Evolutionary conservation across 2,888 invertebrate genomes (phyloP).

Genomic region (Drosophila mercatorum): DNA sequence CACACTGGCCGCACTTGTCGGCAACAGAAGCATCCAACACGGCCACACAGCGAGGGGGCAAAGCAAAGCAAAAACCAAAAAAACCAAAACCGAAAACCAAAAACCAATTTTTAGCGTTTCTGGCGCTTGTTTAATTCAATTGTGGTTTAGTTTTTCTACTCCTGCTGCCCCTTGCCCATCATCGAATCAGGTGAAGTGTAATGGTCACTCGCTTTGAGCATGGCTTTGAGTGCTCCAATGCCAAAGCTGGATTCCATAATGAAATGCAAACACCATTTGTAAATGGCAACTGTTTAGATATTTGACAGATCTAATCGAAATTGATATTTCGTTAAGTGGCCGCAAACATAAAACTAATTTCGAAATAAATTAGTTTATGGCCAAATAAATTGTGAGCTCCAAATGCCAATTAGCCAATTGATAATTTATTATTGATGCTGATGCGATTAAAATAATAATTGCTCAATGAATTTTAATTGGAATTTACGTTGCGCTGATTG

Average conservation of each 20-base stretch:
- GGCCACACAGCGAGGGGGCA: neutral
- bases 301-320: neutral
- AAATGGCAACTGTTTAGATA: slow-evolving; percentile 12
- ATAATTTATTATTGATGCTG: neutral
- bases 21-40: slow-evolving; percentile 20
- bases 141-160: slow-evolving; percentile 33
- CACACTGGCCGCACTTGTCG: slow-evolving; percentile 52
- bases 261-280: slow-evolving; percentile 6
- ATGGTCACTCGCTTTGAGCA: neutral
- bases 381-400: neutral
- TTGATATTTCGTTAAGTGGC: slow-evolving; percentile 8
- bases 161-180: neutral
- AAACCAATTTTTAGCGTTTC: slow-evolving; percentile 42
- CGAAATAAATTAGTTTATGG: slow-evolving; percentile 3
- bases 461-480: neutral
- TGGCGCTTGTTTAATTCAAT: slow-evolving; percentile 46
- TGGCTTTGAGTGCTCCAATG: neutral
- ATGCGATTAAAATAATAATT: slow-evolving; percentile 5
- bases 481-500: neutral
- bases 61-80: neutral
- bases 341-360: neutral
- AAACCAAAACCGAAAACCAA: neutral
- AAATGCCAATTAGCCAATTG: slow-evolving; percentile 2
- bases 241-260: slow-evolving; percentile 12
- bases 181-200: slow-evolving; percentile 40